Evolutionary conservation across 2,797 vertebrate species (phyloP).

Genomic region (Fratercula arctica): DNA sequence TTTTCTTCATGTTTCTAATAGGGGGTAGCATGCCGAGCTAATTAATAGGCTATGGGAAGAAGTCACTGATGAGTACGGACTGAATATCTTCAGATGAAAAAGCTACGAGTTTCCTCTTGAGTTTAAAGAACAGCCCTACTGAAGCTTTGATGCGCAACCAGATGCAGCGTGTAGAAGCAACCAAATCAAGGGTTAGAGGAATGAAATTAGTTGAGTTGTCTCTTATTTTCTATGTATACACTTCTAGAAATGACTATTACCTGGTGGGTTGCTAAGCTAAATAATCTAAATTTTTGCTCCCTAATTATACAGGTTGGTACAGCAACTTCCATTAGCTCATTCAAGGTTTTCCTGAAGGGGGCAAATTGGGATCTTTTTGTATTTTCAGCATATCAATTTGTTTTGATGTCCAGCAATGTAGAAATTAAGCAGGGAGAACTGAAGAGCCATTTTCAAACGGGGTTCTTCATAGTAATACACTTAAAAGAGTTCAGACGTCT

Average conservation of each 20-base stretch:
- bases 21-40: not conserved
- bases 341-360: not conserved
- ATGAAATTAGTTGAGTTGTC: not conserved
- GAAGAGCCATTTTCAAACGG: not conserved
- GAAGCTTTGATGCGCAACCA: not conserved
- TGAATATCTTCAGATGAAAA: not conserved
- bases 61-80: not conserved
- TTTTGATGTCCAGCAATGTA: not conserved
- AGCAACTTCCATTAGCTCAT: not conserved
- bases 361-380: not conserved
- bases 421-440: not conserved
- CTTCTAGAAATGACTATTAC: not conserved
- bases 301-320: not conserved
- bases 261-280: not conserved
- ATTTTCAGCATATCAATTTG: not conserved
- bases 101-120: not conserved
- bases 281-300: constrained; percentile 1
- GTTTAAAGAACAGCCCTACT: not conserved
- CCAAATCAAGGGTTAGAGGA: not conserved
- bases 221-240: not conserved
- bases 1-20: not conserved
- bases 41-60: not conserved
- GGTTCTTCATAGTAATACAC: not conserved
- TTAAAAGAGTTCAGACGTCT: not conserved
- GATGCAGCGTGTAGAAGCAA: not conserved